Evolutionary conservation across 1,140 invertebrate genomes (phyloP), one percentile per base, ranked within the genome.

Genomic region (Propsilocerus akamusi): DNA sequence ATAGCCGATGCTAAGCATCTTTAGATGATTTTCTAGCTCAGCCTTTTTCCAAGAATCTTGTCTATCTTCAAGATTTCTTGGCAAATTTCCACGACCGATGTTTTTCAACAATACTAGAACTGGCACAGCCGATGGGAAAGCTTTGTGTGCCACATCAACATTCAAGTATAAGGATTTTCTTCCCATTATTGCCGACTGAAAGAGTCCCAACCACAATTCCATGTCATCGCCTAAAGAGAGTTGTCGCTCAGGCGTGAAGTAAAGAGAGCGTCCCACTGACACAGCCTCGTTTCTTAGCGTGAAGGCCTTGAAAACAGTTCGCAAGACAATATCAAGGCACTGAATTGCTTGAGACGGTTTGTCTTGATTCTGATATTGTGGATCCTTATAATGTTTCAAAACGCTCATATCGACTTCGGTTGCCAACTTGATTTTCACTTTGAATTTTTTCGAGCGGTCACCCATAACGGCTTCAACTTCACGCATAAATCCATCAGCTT

Each of bases 291-390:
- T 22, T 10, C 2, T 20, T 5, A 32, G 5, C 26, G 12, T 17
- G 6, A 20, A 7, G 54, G 56, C 2, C 24, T 25, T 37, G 23
- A 68, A 71, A 11, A 63, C 73, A 54, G 80, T 76, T 49, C 80
- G 70, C 53, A 95, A 70, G 34, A 93, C 80, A 1, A 95, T 76
- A 63, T 95, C 89, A 2, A 95, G 59, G 47, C 80, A 85, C 65
- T 86, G 82, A 10, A 86, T 61, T 1, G 74, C 72, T 28, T 80
- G 76, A 58, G 77, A 76, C 4, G 86, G 81, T 25, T 64, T 63
- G 30, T 65, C 63, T 25, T 56, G 60, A 5, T 57, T 49, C 53
- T 53, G 66, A 56, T 53, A 61, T 56, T 53, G 62, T 52, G 46
- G 53, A 58, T 55, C 63, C 49, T 62, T 64, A 37, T 51, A 55